These are phyloP conservation scores for Globodera ellingtonae DNA, from an alignment of 1,140 invertebrate species.

Conservation along the genomic window DNA sequence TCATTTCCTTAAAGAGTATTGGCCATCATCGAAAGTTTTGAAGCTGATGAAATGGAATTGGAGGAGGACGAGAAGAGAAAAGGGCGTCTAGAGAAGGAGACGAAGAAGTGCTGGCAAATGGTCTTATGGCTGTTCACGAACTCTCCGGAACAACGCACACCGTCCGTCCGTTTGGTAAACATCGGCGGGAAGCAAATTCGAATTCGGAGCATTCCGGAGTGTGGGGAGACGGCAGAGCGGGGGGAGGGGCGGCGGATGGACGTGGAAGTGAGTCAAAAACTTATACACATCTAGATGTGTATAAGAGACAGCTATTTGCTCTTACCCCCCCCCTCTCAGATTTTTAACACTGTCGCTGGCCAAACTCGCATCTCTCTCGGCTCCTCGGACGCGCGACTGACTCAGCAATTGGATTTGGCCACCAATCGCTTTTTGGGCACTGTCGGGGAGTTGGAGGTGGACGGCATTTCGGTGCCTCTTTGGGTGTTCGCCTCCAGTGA, in stretches of 20 bases:
- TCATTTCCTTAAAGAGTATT: slow-evolving; percentile 3
- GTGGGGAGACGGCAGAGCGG: background rate
- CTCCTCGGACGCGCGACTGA: slow-evolving; percentile 28
- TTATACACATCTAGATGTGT: too few species aligned
- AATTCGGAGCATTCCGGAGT: background rate
- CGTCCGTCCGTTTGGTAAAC: slow-evolving; percentile 9
- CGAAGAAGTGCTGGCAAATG: slow-evolving; percentile 12
- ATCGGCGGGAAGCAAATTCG: background rate
- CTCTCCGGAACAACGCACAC: slow-evolving; percentile 6
- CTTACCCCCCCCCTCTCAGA: slow-evolving; percentile 5
- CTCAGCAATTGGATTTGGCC: slow-evolving; percentile 50
- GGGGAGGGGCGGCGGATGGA: background rate
- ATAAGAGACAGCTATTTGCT: too few species aligned
- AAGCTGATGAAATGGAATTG: background rate
- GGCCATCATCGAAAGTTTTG: slow-evolving; percentile 11
- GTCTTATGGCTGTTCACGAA: slow-evolving; percentile 6
- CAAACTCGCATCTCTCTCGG: slow-evolving; percentile 56
- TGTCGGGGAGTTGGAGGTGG: slow-evolving; percentile 56
- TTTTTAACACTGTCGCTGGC: slow-evolving; percentile 63
- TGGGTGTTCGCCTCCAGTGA: slow-evolving; percentile 54
- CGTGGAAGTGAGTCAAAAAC: background rate
- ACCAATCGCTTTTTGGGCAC: slow-evolving; percentile 58
- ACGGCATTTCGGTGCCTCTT: slow-evolving; percentile 53
- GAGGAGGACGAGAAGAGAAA: background rate
- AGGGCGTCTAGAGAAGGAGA: background rate